Base-by-base conservation (phyloP, 2,113 vertebrate species). In the Oostethus manadensis region DNA sequence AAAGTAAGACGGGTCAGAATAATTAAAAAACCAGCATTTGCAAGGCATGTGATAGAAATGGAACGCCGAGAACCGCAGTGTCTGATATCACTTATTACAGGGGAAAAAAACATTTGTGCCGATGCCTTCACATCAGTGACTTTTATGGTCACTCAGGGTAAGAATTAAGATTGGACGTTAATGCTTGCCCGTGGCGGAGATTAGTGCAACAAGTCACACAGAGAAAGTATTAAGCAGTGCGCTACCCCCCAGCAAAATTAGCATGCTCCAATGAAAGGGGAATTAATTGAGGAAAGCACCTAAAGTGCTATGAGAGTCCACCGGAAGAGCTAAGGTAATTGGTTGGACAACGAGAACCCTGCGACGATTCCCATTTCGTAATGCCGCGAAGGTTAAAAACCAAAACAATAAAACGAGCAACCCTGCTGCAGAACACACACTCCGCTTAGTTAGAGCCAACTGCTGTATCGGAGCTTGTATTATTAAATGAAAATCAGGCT, bases 401-500 rank as follows among this genome's bases (percentile, higher is more conserved):
- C 4, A 18, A 58, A 68, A 58, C 1, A 18, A 23, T 9, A 58
- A 67, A 60, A 15, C 58, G 23, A 53, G 44, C 22, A 22, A 20
- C 44, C 20, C 26, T 21, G 18, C 1, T 29, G 9, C 15, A 53
- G 18, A 46, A 55, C 21, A 56, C 1, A 18, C 13, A 5, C 10
- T 13, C 55, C 40, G 17, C 56, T 64, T 60, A 46, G 29, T 71
- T 64, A 68, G 63, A 73, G 61, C 29, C 55, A 60, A 35, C 58
- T 77, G 38, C 66, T 60, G 63, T 64, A 58, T 68, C 48, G 45
- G 70, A 50, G 55, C 58, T 60, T 45, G 58, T 56, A 55, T 61
- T 61, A 71, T 71, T 62, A 71, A 76, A 76, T 58, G 58, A 1
- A 15, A 65, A 61, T 59, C 70, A 58, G 56, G 20, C 60, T 51